Percentiles rank a stretch among this genome's conserved stretches.
These are phyloP conservation scores for Amphipoea oculea DNA, from an alignment of 2,888 invertebrate species.

Conservation along the genomic window DNA sequence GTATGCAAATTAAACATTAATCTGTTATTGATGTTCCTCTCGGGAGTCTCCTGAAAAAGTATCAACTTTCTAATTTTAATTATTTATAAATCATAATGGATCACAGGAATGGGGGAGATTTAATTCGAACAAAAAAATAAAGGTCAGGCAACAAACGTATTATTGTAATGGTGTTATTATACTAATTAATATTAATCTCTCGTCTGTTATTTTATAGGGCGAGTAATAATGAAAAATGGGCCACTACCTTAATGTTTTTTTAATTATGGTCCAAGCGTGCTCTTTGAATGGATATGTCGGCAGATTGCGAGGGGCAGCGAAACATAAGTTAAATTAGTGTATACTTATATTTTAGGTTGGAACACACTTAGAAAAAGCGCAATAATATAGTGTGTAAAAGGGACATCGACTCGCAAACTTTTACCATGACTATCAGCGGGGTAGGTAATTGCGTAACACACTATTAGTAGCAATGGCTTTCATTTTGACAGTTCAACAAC, in stretches of 20 bases:
- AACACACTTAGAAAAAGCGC: background rate
- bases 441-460: background rate
- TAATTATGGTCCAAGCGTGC: slow-evolving; percentile 50
- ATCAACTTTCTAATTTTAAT: slow-evolving; percentile 45
- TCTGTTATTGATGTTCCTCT: slow-evolving; percentile 53
- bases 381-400: background rate
- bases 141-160: slow-evolving; percentile 11
- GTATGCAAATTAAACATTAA: slow-evolving; percentile 52
- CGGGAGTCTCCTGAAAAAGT: slow-evolving; percentile 31
- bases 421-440: too few relatives aligned
- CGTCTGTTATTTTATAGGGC: slow-evolving; percentile 46
- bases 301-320: background rate
- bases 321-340: background rate
- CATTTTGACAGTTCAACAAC: background rate
- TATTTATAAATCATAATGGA: slow-evolving; percentile 54
- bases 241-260: slow-evolving; percentile 47
- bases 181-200: slow-evolving; percentile 51
- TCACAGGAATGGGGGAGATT: slow-evolving; percentile 17
- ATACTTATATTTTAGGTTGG: background rate
- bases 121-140: slow-evolving; percentile 9
- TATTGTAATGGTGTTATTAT: slow-evolving; percentile 39
- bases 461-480: background rate
- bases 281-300: slow-evolving; percentile 23
- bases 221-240: slow-evolving; percentile 52
- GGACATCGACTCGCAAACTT: background rate